Evolutionary conservation across 2,113 vertebrate species (phyloP).

Genomic region (Periophthalmodon schlosseri): DNA sequence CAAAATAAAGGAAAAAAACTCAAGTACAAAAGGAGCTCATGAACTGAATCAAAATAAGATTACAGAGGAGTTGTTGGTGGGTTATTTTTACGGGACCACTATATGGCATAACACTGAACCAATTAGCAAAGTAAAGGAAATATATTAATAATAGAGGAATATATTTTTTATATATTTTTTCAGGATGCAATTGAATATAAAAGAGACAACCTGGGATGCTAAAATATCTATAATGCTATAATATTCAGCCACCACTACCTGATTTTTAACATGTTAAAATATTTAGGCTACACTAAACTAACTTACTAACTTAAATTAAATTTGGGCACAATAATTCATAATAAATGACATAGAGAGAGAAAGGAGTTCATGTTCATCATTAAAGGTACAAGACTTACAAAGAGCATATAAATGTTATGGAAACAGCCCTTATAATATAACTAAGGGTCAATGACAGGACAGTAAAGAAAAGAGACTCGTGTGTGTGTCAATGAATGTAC

Average conservation of each 20-base stretch:
- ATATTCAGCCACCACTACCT: too few relatives aligned
- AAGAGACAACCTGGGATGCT: too few relatives aligned
- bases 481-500: background rate
- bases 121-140: background rate
- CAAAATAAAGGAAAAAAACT: background rate
- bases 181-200: too few relatives aligned
- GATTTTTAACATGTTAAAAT: too few relatives aligned
- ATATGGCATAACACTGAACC: background rate
- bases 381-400: background rate
- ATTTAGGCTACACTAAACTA: too few relatives aligned
- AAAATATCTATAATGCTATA: too few relatives aligned
- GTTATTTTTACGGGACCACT: background rate
- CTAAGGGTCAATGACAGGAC: too few relatives aligned
- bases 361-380: background rate
- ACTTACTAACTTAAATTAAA: too few relatives aligned
- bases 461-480: background rate
- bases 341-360: background rate
- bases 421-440: background rate
- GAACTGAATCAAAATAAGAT: conserved; percentile 22
- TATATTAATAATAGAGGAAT: background rate
- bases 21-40: conserved; percentile 16
- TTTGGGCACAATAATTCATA: too few relatives aligned
- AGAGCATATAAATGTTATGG: background rate
- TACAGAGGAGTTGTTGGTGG: background rate
- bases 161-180: too few relatives aligned